Conservation (phyloP, 2,113 vertebrate genomes). For the Colistium nudipinnis region DNA sequence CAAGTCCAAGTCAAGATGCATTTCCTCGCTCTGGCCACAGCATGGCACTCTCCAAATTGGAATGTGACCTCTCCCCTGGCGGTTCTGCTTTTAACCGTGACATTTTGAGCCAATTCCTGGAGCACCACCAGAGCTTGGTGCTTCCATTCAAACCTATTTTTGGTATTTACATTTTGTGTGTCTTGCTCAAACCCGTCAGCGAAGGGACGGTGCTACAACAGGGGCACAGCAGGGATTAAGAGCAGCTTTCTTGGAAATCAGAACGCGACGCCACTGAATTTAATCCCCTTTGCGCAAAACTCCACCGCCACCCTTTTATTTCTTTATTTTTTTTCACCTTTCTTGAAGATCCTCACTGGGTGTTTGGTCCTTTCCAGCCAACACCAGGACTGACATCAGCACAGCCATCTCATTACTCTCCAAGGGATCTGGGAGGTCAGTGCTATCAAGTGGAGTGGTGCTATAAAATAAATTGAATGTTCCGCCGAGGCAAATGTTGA, state of each 20-base stretch:
- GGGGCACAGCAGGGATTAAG: constrained; percentile 18
- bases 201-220: constrained; percentile 40
- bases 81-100: constrained; percentile 50
- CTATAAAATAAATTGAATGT: constrained; percentile 82
- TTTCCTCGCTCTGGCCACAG: constrained; percentile 59
- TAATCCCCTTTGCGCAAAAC: constrained; percentile 47
- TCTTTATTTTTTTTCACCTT: constrained; percentile 40
- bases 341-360: constrained; percentile 55
- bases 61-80: constrained; percentile 51
- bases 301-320: constrained; percentile 29
- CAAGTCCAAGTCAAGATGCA: constrained; percentile 41
- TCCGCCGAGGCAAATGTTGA: constrained; percentile 75
- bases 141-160: constrained; percentile 20
- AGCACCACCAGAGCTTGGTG: constrained; percentile 27
- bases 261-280: constrained; percentile 45
- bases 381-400: constrained; percentile 69
- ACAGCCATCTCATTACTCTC: constrained; percentile 76
- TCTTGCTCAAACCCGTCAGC: constrained; percentile 54
- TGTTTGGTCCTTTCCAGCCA: constrained; percentile 55
- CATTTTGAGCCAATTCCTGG: constrained; percentile 51
- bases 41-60: constrained; percentile 65
- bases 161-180: constrained; percentile 60
- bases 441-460: constrained; percentile 79
- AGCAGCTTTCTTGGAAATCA: constrained; percentile 58
- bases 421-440: constrained; percentile 69